These are phyloP conservation scores for Melinaea marsaeus DNA, from an alignment of 2,888 invertebrate species.

Conservation along the genomic window DNA sequence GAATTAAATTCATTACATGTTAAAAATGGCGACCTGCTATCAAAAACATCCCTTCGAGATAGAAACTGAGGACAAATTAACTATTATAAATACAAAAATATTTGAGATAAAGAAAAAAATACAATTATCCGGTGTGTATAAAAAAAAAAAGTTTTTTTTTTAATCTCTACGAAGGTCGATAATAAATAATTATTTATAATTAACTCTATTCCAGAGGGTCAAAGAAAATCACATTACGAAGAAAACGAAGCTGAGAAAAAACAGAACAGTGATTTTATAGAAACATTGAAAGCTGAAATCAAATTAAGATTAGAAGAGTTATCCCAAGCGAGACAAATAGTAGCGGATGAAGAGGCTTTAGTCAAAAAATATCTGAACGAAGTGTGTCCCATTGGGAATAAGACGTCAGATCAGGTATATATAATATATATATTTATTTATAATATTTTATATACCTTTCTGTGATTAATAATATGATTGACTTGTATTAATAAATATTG, in stretches of 20 bases:
- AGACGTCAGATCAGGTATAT: constrained; percentile 64
- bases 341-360: constrained; percentile 68
- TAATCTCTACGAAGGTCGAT: neutral
- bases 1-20: constrained; percentile 1
- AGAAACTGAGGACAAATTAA: constrained; percentile 74
- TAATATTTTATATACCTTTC: neutral
- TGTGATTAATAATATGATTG: neutral
- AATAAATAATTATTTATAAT: neutral
- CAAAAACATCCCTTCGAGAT: constrained; percentile 74
- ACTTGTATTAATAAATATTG: no score
- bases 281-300: constrained; percentile 85
- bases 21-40: constrained; percentile 56
- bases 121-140: constrained; percentile 83
- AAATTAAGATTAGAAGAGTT: constrained; percentile 80
- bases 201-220: constrained; percentile 81
- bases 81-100: constrained; percentile 85
- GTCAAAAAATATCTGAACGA: constrained; percentile 68
- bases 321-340: constrained; percentile 72
- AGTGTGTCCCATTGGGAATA: constrained; percentile 63
- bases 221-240: constrained; percentile 89
- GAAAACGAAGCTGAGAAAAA: constrained; percentile 87
- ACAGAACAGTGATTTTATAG: constrained; percentile 83
- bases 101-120: constrained; percentile 92
- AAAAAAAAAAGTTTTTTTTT: neutral
- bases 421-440: neutral